Conservation (phyloP, 2,888 invertebrate genomes). For the Cyaniris semiargus region DNA sequence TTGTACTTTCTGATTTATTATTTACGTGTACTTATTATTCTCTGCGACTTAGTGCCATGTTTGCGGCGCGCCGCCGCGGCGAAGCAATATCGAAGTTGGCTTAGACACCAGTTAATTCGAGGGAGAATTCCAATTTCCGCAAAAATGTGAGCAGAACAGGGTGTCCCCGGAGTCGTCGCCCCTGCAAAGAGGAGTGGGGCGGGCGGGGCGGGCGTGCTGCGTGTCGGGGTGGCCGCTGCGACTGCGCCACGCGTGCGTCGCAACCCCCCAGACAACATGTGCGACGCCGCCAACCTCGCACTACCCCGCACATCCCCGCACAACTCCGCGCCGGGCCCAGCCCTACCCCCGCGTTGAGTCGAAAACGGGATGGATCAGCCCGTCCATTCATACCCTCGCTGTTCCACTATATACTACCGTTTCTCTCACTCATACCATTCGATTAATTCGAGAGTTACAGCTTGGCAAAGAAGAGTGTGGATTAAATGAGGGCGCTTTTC, state of each 20-base stretch:
- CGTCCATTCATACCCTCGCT: conserved; percentile 66
- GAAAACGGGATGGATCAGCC: conserved; percentile 57
- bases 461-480: too few species aligned
- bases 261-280: conserved; percentile 59
- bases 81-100: conserved; percentile 40
- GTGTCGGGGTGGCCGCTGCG: conserved; percentile 50
- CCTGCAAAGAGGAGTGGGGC: conserved; percentile 54
- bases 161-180: conserved; percentile 60
- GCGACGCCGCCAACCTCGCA: conserved; percentile 47
- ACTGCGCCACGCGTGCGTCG: conserved; percentile 53
- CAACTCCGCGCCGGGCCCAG: conserved; percentile 30
- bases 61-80: too few species aligned
- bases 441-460: conserved; percentile 16
- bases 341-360: conserved; percentile 47
- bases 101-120: conserved; percentile 50
- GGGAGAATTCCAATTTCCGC: conserved; percentile 71
- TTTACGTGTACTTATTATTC: too few species aligned
- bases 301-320: conserved; percentile 41
- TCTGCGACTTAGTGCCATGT: not conserved
- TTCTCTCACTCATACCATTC: not conserved
- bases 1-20: too few species aligned
- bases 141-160: conserved; percentile 65
- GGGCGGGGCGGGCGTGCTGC: conserved; percentile 43
- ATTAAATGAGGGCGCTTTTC: too few species aligned
- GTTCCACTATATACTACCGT: conserved; percentile 56